phyloP scores from a whole-genome alignment of 2,113 vertebrate species.

The Tragelaphus strepsiceros region DNA sequence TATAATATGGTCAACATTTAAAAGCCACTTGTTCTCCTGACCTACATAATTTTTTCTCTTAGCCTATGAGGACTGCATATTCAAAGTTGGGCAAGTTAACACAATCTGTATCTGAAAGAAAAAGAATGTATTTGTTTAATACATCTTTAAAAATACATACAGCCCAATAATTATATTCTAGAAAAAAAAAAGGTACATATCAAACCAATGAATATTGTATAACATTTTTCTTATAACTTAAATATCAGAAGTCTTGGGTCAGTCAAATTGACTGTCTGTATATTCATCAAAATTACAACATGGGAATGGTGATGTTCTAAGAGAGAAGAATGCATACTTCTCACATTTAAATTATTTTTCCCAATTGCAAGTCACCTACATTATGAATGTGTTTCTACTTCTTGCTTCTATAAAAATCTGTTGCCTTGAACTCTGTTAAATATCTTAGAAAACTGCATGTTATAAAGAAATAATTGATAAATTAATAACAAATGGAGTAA shows the following conservation, averaged over 20 bases:
- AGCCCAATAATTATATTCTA: not conserved
- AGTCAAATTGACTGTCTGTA: not conserved
- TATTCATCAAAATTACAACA: not conserved
- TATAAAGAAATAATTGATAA: not conserved
- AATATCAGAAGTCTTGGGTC: not conserved
- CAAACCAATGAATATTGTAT: not conserved
- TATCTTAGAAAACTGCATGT: not conserved
- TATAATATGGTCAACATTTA: not conserved
- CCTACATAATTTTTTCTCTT: not conserved
- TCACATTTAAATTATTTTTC: not conserved
- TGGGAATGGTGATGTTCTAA: not conserved
- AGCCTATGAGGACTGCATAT: not conserved
- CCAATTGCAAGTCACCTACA: not conserved
- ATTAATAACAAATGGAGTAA: not conserved
- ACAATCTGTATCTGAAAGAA: constrained; percentile 29
- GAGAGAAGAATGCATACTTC: not conserved
- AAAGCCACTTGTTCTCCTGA: constrained; percentile 40
- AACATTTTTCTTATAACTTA: not conserved
- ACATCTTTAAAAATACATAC: not conserved
- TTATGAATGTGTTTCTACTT: not conserved
- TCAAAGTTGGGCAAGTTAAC: fast-evolving
- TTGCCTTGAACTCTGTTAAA: not conserved
- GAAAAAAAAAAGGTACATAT: not conserved
- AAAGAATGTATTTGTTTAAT: not conserved
- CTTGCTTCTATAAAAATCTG: not conserved